phyloP scores from a whole-genome alignment of 2,797 vertebrate genomes.

The Eulemur rubriventer region DNA sequence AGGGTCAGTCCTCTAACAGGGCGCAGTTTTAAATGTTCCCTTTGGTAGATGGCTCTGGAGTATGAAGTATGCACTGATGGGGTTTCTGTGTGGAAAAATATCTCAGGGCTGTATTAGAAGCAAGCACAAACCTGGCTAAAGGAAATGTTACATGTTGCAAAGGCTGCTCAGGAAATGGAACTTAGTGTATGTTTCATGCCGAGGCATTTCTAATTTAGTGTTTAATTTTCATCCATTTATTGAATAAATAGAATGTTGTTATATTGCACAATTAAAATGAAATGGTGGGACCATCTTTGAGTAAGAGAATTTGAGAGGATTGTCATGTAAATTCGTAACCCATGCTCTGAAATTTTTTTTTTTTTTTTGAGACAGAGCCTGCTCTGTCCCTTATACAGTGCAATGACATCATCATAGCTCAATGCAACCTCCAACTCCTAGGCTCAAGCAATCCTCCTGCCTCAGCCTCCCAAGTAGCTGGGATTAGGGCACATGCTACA shows the following conservation, averaged over 20 bases:
- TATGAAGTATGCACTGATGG: fast-evolving
- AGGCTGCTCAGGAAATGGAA: neutral
- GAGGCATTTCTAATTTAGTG: neutral
- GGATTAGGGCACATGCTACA: neutral
- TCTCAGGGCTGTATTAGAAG: too few relatives aligned
- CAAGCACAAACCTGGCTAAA: neutral
- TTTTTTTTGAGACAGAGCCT: neutral
- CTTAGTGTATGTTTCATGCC: neutral
- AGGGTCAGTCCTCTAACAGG: neutral
- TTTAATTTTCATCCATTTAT: conserved; percentile 52
- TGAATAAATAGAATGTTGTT: conserved; percentile 50
- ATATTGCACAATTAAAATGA: conserved; percentile 30
- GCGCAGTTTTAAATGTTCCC: neutral
- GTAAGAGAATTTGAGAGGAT: conserved; percentile 50
- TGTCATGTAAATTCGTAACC: conserved; percentile 75
- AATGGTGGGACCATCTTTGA: conserved; percentile 25
- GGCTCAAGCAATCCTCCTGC: neutral
- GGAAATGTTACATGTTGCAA: neutral
- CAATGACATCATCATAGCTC: neutral
- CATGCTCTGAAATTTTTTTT: conserved; percentile 71
- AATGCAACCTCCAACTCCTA: neutral
- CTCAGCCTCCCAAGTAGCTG: neutral
- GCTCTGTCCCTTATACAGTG: neutral
- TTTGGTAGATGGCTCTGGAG: neutral
- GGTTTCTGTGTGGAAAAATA: neutral